Evolutionary conservation across 30 jellyfish, hydroid and myxozoan species (phyloP).

Genomic region (Mastigias papua): DNA sequence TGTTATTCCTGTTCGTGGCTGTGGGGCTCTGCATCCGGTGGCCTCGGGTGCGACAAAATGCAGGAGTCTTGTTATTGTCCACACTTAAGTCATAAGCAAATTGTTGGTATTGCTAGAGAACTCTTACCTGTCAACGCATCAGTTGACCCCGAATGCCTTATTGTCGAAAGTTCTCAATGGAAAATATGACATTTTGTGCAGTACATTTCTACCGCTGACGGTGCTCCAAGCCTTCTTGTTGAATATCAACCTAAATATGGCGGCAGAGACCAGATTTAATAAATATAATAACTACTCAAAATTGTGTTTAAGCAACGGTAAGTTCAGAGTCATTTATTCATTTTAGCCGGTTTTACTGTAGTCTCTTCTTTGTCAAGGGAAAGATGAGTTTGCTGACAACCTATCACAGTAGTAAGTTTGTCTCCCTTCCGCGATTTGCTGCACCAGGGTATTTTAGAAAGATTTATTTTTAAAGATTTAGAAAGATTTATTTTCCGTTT

Average conservation of each 20-base stretch:
- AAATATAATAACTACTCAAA: constrained; percentile 3
- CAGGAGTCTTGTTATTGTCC: neutral
- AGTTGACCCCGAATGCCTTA: neutral
- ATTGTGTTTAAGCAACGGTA: constrained; percentile 30
- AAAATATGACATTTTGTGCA: too few species aligned
- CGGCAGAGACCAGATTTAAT: neutral
- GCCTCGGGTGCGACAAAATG: neutral
- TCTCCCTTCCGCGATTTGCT: too few species aligned
- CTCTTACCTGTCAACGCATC: neutral
- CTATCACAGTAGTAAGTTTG: too few species aligned
- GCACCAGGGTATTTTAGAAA: too few species aligned
- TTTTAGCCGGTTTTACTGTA: neutral
- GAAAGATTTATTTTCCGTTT: too few species aligned
- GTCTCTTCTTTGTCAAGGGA: neutral
- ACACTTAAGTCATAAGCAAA: neutral
- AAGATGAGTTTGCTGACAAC: too few species aligned
- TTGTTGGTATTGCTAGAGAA: neutral
- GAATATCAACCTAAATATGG: neutral
- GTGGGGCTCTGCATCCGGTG: constrained; percentile 16
- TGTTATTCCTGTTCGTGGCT: neutral
- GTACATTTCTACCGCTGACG: neutral
- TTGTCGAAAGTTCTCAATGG: neutral
- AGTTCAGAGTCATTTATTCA: neutral
- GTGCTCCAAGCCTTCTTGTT: neutral
- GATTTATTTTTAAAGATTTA: too few species aligned